Base-by-base conservation (phyloP, 2,797 vertebrate species). In the Mormyrus hasselquistii region DNA sequence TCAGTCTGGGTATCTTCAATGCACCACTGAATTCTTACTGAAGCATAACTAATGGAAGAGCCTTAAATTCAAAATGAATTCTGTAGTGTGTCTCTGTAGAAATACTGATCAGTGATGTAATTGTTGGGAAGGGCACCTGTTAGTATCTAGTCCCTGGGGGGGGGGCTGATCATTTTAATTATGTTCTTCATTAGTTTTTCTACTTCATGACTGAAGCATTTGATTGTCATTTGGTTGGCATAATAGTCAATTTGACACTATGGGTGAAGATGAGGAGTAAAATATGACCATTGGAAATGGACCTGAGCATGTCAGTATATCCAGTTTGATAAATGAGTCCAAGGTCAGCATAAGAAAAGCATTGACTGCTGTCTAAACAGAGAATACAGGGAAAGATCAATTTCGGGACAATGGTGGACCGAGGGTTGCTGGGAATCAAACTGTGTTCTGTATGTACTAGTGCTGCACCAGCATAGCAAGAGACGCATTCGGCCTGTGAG, bases 1-100 rank as follows among this genome's bases (percentile, higher is more conserved):
- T 34, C 10, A 38, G 12, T 53, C 10, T 55, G 29, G 49, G 47
- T 88, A 73, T n/a, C 86, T 88, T 88, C 90, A 90, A 59, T 79
- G 49, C 38, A 83, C 16, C 47, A 49, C 44, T 83, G 19, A 83
- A n/a, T n/a, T n/a, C 44, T 83, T 22, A 83, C 38, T 49, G 47
- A 49, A 22, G n/a, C n/a, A 83, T 83, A n/a, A 83, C 47, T 22
- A 83, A 83, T 25, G 41, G 38, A 83, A 49, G 47, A n/a, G 47
- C 34, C 69, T 73, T 73, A 16, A 73, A 38, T 73, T 73, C 34
- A 12, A 38, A 38, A 73, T 38, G 12, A 73, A 38, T 38, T 73
- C 69, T 73, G 69, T 73, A 73, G 34, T 29, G 14, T 38, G 29
- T 73, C 29, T 73, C 69, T 73, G 34, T 41, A 73, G 14, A 73